These are phyloP conservation scores for Chymomyza costata DNA, from an alignment of 1,140 invertebrate genomes.

Conservation along the genomic window DNA sequence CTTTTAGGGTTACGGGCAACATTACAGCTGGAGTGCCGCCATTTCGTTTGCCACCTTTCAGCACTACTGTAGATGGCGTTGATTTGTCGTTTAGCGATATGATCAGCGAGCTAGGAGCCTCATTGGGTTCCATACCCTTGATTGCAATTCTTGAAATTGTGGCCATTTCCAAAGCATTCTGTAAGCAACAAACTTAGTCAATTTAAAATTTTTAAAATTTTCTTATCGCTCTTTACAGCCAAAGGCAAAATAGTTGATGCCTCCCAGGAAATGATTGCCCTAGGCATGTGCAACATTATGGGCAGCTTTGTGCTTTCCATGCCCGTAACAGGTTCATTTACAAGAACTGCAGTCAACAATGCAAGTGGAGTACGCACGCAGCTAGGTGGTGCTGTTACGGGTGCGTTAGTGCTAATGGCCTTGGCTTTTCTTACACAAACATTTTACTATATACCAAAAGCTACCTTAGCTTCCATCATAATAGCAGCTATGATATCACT, in stretches of 20 bases:
- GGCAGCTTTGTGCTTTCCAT: slow-evolving; percentile 92
- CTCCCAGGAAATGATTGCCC: slow-evolving; percentile 89
- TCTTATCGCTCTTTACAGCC: slow-evolving; percentile 78
- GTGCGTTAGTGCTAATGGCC: slow-evolving; percentile 82
- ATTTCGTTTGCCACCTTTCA: slow-evolving; percentile 81
- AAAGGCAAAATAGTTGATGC: slow-evolving; percentile 87
- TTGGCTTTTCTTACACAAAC: slow-evolving; percentile 83
- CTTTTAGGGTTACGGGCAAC: slow-evolving; percentile 81
- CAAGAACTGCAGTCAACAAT: slow-evolving; percentile 93
- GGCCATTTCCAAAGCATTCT: slow-evolving; percentile 90
- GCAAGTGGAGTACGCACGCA: slow-evolving; percentile 92
- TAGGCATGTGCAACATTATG: slow-evolving; percentile 89
- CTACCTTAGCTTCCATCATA: slow-evolving; percentile 84
- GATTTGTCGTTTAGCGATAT: slow-evolving; percentile 79
- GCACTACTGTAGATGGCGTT: slow-evolving; percentile 75
- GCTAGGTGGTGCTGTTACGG: slow-evolving; percentile 87
- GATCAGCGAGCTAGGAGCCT: slow-evolving; percentile 79
- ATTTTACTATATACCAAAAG: slow-evolving; percentile 87
- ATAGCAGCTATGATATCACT: slow-evolving; percentile 88
- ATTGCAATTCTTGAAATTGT: slow-evolving; percentile 88
- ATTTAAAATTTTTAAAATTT: background rate
- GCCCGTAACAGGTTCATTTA: slow-evolving; percentile 92
- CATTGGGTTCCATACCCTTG: slow-evolving; percentile 83
- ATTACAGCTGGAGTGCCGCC: slow-evolving; percentile 81
- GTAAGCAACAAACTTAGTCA: slow-evolving; percentile 75